Evolutionary conservation across 2,797 vertebrate species (phyloP).

Genomic region (Rhabdophis nuchalis): DNA sequence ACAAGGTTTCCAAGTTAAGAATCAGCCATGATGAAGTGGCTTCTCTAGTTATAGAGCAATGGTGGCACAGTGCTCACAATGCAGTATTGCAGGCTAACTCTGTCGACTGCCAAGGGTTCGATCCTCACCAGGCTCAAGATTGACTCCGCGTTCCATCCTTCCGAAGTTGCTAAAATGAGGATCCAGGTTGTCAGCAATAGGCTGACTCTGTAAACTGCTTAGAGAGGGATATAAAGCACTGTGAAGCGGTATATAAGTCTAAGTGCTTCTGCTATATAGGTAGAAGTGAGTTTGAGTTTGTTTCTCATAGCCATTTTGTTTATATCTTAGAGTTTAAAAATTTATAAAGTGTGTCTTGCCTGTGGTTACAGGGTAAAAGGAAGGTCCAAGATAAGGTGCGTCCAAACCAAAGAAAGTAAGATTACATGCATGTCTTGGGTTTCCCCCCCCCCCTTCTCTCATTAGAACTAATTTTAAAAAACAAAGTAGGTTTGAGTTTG

Average conservation of each 20-base stretch:
- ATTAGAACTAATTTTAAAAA: conserved; percentile 46
- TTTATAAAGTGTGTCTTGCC: conserved; percentile 52
- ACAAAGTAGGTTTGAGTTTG: conserved; percentile 21
- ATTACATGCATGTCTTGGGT: conserved; percentile 67
- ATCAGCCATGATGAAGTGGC: neutral
- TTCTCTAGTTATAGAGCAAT: neutral
- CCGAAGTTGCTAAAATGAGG: too few species aligned
- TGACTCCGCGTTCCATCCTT: too few species aligned
- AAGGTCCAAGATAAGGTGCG: conserved; percentile 81
- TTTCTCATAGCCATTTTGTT: neutral
- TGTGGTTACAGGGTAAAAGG: conserved; percentile 84
- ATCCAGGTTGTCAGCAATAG: too few species aligned
- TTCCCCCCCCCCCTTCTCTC: conserved; percentile 48
- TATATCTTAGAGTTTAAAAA: neutral
- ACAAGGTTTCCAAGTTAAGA: neutral
- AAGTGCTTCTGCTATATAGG: too few species aligned
- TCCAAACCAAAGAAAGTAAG: conserved; percentile 75
- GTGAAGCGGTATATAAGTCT: too few species aligned
- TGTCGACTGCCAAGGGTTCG: too few species aligned
- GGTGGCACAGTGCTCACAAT: too few species aligned
- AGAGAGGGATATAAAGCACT: too few species aligned
- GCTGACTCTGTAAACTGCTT: too few species aligned
- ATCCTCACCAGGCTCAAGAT: too few species aligned
- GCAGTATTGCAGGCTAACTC: too few species aligned
- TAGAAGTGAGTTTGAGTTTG: neutral